A percentile compares a stretch with the other conserved stretches of the same genome.
phyloP scores from a whole-genome alignment of 2,113 vertebrate genomes.

The Antigone vipio region DNA sequence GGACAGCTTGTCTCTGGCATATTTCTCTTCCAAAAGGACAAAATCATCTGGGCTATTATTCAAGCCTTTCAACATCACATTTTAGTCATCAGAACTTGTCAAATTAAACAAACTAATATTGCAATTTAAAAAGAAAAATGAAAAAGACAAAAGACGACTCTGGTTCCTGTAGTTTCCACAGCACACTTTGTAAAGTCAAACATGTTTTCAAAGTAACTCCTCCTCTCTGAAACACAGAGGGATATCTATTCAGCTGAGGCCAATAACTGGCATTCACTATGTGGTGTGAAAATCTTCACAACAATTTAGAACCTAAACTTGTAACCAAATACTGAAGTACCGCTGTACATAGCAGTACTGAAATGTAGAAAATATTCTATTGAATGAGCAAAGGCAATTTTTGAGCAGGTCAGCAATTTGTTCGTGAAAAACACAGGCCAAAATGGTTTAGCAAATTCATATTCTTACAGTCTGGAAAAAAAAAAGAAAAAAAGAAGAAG shows the following conservation, averaged over 20 bases:
- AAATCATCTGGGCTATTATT: conserved; percentile 17
- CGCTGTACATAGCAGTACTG: background rate
- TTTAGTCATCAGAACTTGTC: conserved; percentile 18
- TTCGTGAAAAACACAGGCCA: background rate
- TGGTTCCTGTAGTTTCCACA: background rate
- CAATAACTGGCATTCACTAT: background rate
- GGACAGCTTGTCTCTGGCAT: conserved; percentile 27
- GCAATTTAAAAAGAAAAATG: conserved; percentile 17
- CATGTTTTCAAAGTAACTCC: background rate
- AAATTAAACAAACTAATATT: conserved; percentile 55
- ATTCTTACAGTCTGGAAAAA: background rate
- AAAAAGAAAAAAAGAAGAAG: background rate
- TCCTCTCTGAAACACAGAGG: background rate
- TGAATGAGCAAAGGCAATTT: background rate
- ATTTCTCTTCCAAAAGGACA: conserved; percentile 45
- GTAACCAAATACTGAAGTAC: background rate
- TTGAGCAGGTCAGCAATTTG: background rate
- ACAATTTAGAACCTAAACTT: background rate
- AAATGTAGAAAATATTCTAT: background rate
- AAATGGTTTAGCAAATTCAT: background rate
- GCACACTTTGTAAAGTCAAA: background rate
- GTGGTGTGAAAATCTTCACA: background rate
- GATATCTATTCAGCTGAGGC: background rate
- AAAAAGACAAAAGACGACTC: background rate
- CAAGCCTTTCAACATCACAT: background rate